Evolutionary conservation across 2,888 invertebrate genomes (phyloP).

Genomic region (Chromoteleia sp.): DNA sequence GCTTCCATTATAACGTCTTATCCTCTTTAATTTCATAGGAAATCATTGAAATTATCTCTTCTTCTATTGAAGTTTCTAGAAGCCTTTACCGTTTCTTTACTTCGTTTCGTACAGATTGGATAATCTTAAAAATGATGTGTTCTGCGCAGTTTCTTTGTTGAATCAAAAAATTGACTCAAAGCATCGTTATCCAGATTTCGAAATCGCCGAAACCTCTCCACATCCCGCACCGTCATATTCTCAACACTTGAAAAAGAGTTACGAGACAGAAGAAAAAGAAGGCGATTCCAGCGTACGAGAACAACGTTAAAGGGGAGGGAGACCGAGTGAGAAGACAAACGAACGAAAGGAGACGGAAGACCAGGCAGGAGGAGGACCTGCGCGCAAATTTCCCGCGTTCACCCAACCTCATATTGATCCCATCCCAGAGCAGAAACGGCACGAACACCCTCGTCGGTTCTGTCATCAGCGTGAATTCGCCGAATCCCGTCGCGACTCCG

Average conservation of each 20-base stretch:
- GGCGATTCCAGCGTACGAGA: conserved; percentile 17
- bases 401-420: conserved; percentile 85
- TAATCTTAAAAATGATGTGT: no score
- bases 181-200: not conserved
- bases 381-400: conserved; percentile 85
- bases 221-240: not conserved
- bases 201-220: not conserved
- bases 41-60: not conserved
- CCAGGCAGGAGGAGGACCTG: conserved; percentile 80
- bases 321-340: conserved; percentile 56
- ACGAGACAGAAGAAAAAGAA: conserved; percentile 44
- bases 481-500: conserved; percentile 79
- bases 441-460: conserved; percentile 72
- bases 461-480: conserved; percentile 76
- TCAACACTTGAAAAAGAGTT: conserved; percentile 28
- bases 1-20: not conserved
- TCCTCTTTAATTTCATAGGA: not conserved
- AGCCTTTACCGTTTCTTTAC: not conserved
- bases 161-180: no score
- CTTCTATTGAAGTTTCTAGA: not conserved
- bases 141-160: no score
- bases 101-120: no score
- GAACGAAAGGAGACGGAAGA: conserved; percentile 58
- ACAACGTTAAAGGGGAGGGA: conserved; percentile 56
- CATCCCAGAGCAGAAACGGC: conserved; percentile 78